Conservation (phyloP, 1,140 invertebrate species). For the Drosophila bipectinata region DNA sequence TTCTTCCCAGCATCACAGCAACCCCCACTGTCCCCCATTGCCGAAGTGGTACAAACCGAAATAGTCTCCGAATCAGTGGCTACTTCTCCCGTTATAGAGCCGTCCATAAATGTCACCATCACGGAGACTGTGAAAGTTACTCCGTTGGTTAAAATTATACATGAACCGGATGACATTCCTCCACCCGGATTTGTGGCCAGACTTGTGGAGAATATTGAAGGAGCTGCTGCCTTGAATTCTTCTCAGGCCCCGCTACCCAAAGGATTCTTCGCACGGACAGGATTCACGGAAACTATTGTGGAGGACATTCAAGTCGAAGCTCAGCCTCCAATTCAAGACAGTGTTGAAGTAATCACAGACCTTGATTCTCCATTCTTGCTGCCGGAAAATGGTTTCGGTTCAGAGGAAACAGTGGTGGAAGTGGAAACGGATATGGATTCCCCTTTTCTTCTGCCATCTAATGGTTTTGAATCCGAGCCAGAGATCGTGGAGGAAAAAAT, state of each 20-base stretch:
- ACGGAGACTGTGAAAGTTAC: slow-evolving; percentile 15
- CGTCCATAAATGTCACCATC: slow-evolving; percentile 7
- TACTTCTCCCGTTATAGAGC: slow-evolving; percentile 3
- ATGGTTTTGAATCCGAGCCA: slow-evolving; percentile 21
- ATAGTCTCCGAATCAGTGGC: slow-evolving; percentile 8
- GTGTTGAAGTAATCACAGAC: slow-evolving; percentile 12
- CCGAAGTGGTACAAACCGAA: slow-evolving; percentile 29
- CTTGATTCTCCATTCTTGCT: slow-evolving; percentile 25
- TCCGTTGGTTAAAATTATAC: not conserved
- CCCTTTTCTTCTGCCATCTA: slow-evolving; percentile 13
- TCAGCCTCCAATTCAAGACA: slow-evolving; percentile 5
- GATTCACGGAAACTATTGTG: slow-evolving; percentile 2
- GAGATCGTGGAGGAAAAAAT: slow-evolving; percentile 21
- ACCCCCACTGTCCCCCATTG: slow-evolving; percentile 29
- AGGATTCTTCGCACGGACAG: not conserved
- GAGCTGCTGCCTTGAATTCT: slow-evolving; percentile 1
- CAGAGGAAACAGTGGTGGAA: slow-evolving; percentile 17
- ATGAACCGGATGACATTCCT: slow-evolving; percentile 16
- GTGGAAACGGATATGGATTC: slow-evolving; percentile 7
- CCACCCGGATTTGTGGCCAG: slow-evolving; percentile 32
- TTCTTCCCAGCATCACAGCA: slow-evolving; percentile 20
- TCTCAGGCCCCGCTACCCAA: slow-evolving; percentile 1
- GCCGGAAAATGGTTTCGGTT: slow-evolving; percentile 19
- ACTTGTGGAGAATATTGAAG: slow-evolving; percentile 34
- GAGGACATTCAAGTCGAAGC: slow-evolving; percentile 15